Evolutionary conservation across 92 coral and sea anemone genomes (phyloP), one percentile per base, ranked within the genome.

Genomic region (Actinernus sp.): DNA sequence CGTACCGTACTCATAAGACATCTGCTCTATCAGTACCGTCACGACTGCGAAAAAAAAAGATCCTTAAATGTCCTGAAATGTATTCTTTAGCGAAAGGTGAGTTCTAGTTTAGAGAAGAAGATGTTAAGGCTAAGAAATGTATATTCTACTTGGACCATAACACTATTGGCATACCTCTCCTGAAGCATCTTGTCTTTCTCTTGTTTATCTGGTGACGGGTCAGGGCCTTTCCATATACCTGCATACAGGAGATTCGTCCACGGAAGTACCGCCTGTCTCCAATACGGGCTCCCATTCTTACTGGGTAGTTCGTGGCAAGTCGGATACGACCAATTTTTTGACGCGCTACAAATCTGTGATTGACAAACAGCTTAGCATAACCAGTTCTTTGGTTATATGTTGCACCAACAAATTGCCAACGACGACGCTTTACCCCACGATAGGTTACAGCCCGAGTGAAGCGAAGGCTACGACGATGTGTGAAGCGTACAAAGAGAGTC

Each of bases 241-340:
- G 94, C 94, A 88, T 83, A 62, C 94, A 88, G 13, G 94, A 71
- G 34, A 88, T 78, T 3, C 87, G 57, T 1, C 94, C 94, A 11
- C 45, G 38, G 56, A 88, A 88, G 72, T 71, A 88, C 21, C 94
- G 74, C 2, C 61, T 22, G 26, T 72, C 90, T 4, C 82, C 82
- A 20, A 70, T 31, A 16, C 70, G 61, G 1, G 94, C 90, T 46
- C 94, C 94, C 90, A 83, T 83, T 38, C 90, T 54, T 13, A 73
- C 90, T 12, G 80, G 63, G 19, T 78, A 58, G 43, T 76, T 71
- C 5, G 94, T 72, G 22, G 86, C 81, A 31, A 88, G 26, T 27
- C 58, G 56, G 49, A 78, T 63, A 24, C 73, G 84, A 26, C 94
- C 94, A 12, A 88, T 48, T 30, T 29, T 50, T 29, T 45, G 43